phyloP scores from a whole-genome alignment of 1,140 invertebrate genomes.

The Drosophila leontia region DNA sequence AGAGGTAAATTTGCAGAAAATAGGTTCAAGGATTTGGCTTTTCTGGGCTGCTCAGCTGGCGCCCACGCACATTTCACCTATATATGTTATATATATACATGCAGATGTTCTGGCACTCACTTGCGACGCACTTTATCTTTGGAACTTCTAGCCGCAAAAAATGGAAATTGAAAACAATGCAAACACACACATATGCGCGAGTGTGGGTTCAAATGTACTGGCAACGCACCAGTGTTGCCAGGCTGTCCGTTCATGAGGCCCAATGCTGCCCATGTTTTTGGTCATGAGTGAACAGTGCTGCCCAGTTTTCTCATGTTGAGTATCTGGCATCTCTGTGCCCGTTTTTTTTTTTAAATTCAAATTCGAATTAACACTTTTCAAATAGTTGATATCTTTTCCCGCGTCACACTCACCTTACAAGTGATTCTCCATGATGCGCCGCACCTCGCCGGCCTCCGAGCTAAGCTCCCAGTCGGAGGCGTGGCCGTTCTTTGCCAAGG shows the following conservation, averaged over 20 bases:
- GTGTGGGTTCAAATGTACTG: background rate
- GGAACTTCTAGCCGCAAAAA: background rate
- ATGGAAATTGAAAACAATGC: conserved; percentile 24
- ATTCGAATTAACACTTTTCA: background rate
- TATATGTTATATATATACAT: background rate
- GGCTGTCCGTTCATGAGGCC: too few relatives aligned
- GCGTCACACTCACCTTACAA: conserved; percentile 55
- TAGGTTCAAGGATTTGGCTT: conserved; percentile 8
- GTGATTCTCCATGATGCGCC: conserved; percentile 87
- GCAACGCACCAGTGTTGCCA: too few relatives aligned
- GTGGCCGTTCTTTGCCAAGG: conserved; percentile 33
- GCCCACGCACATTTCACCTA: background rate
- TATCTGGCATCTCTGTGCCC: too few relatives aligned
- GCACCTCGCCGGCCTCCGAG: conserved; percentile 88
- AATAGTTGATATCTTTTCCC: background rate
- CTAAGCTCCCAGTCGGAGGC: conserved; percentile 87
- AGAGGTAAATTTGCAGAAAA: conserved; percentile 8
- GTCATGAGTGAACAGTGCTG: too few relatives aligned
- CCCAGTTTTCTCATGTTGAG: too few relatives aligned
- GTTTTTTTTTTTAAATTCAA: background rate
- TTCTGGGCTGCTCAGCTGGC: background rate
- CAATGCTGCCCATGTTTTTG: too few relatives aligned
- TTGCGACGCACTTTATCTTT: conserved; percentile 1
- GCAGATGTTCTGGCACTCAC: background rate
- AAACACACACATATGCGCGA: background rate